A percentile compares a stretch with the other conserved stretches of the same genome.
phyloP scores from a whole-genome alignment of 2,888 invertebrate species.

The Lepas anatifera region DNA sequence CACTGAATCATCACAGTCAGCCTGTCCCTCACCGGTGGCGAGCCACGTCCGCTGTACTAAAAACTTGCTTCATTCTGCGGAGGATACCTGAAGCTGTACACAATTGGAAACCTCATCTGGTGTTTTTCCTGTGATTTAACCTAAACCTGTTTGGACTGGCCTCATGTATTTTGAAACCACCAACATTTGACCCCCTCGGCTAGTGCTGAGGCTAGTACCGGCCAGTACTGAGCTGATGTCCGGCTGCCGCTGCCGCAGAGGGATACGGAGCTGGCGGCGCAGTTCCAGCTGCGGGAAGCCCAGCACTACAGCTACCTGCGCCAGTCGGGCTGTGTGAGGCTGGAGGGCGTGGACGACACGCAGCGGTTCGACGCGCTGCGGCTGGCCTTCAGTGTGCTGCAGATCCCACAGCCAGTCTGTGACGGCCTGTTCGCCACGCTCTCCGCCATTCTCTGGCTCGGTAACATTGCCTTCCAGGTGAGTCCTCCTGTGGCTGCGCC shows the following conservation, averaged over 20 bases:
- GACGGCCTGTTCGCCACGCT: constrained; percentile 79
- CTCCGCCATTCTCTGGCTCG: constrained; percentile 80
- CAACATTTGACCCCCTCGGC: too few species aligned
- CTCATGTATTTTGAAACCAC: too few species aligned
- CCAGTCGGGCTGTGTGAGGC: constrained; percentile 57
- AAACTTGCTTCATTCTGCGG: too few species aligned
- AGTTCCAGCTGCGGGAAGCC: constrained; percentile 58
- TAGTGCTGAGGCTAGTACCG: too few species aligned
- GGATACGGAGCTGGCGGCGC: constrained; percentile 32
- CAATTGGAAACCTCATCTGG: too few species aligned
- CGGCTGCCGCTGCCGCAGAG: constrained; percentile 15
- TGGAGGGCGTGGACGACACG: constrained; percentile 52
- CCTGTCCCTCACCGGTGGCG: too few species aligned
- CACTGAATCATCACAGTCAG: too few species aligned
- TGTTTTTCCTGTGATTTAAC: too few species aligned
- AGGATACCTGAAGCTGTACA: too few species aligned
- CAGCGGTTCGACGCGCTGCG: constrained; percentile 68
- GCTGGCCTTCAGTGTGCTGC: constrained; percentile 75
- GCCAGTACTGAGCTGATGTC: not conserved
- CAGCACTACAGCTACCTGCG: constrained; percentile 70
- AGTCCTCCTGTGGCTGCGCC: too few species aligned
- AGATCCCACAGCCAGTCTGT: constrained; percentile 71
- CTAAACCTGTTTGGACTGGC: too few species aligned
- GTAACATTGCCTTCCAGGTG: constrained; percentile 69
- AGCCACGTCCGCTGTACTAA: too few species aligned